A percentile compares a stretch with the other conserved stretches of the same genome.
These are phyloP conservation scores for Florisuga fusca DNA, from an alignment of 2,797 vertebrate genomes.

Conservation along the genomic window DNA sequence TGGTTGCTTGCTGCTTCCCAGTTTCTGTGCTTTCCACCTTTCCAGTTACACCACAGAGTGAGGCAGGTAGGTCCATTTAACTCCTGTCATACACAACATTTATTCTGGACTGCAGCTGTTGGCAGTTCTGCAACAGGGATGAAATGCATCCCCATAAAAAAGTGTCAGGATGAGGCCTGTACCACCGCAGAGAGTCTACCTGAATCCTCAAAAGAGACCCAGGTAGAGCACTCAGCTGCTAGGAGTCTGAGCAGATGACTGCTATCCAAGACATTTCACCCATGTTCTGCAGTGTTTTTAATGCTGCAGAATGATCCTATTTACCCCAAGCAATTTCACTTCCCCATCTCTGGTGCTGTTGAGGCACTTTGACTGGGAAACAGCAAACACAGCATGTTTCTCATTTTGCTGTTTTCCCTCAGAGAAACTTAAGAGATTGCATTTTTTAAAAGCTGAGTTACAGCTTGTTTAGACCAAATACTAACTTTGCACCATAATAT, in stretches of 20 bases:
- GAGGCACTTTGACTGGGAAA: neutral
- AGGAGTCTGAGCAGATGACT: neutral
- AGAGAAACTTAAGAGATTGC: neutral
- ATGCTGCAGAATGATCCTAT: neutral
- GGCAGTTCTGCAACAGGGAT: conserved; percentile 10
- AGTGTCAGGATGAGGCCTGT: neutral
- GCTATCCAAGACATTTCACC: fast-evolving
- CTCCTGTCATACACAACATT: neutral
- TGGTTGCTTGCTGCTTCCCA: neutral
- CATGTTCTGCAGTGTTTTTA: neutral
- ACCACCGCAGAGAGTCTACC: neutral
- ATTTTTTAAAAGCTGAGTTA: neutral
- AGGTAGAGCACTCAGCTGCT: neutral
- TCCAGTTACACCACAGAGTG: neutral
- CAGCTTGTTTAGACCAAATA: neutral
- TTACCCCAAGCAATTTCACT: conserved; percentile 28
- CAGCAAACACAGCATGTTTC: neutral
- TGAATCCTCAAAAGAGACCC: neutral
- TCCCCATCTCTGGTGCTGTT: conserved; percentile 5
- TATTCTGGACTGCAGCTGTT: conserved; percentile 20
- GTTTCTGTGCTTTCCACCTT: neutral
- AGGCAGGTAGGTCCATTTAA: neutral
- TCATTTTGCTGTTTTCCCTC: neutral
- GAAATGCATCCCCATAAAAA: conserved; percentile 33
- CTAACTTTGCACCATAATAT: neutral